phyloP scores from a whole-genome alignment of 2,888 invertebrate genomes.

The Alviniconcha strummeri region DNA sequence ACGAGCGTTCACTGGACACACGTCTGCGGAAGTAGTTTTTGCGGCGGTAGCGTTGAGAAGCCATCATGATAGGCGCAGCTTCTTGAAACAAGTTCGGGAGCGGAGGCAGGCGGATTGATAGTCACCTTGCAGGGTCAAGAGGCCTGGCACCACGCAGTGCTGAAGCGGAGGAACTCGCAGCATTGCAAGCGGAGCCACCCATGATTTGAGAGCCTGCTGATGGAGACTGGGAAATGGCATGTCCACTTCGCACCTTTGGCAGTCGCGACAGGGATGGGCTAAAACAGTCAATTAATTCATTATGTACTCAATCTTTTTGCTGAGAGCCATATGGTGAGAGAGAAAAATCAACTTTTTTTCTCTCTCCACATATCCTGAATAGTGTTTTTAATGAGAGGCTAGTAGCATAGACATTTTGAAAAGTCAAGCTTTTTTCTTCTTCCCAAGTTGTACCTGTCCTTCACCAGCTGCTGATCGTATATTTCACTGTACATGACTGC shows the following conservation, averaged over 20 bases:
- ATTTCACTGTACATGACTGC: no score
- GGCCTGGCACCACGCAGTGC: conserved; percentile 29
- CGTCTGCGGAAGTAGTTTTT: conserved; percentile 30
- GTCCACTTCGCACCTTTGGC: conserved; percentile 15
- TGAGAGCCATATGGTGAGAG: no score
- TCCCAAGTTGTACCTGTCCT: no score
- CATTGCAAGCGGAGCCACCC: not conserved
- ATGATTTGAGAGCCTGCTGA: not conserved
- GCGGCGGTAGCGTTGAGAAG: conserved; percentile 57
- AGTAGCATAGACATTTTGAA: no score
- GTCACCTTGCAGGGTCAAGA: conserved; percentile 57
- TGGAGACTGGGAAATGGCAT: not conserved
- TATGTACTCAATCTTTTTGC: no score
- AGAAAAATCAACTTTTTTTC: no score
- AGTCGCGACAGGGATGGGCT: conserved; percentile 3
- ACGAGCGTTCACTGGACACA: not conserved
- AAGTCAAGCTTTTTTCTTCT: no score
- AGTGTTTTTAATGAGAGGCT: no score
- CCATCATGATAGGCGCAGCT: conserved; percentile 48
- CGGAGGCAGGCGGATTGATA: conserved; percentile 67
- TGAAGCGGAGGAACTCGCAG: conserved; percentile 22
- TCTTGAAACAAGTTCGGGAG: conserved; percentile 56
- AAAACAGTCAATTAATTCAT: not conserved
- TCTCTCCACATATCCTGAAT: no score
- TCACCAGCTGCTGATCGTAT: no score